Base-by-base conservation (phyloP, 1,140 invertebrate genomes). In the Brachionus calyciflorus region DNA sequence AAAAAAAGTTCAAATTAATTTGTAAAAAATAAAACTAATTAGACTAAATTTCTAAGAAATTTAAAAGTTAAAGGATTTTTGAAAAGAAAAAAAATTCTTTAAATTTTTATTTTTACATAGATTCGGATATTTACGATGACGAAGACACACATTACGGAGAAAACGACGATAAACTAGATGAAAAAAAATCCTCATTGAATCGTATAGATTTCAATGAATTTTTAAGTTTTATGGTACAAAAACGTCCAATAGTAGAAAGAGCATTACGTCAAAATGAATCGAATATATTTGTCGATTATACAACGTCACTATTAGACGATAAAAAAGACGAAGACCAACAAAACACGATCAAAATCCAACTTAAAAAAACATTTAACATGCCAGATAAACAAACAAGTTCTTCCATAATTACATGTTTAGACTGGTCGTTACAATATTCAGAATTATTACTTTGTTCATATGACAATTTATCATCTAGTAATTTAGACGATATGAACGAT, bases 401-500 rank as follows among this genome's bases (percentile, higher is more conserved):
- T 55, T 73, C 44, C 28, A 30, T 73, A 19, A 26, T 73, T 40
- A 51, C 69, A 19, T 51, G 69, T 51, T 30, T 73, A 12, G 69
- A 73, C 40, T 73, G 69, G 69, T 73, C 69, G 40, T 24, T 19
- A 51, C 69, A 73, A 21, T 33, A 73, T 46, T 46, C 69, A 7
- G 69, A 73, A 28, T 30, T 26, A n/a, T 51, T 73, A 37, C 37
- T 73, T 1, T n/a, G 46, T 41, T 17, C 69, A 4, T 73, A 51
- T 55, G 69, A 73, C 14, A 55, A 70, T 12, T 26, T 40, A 17
- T 37, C 46, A 73, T 73, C 51, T 73, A 33, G 40, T 19, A 37
- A 37, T 37, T 37, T 37, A 3, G 33, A 37, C 26, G 69, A 73
- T 12, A 24, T 41, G 10, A 24, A 44, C 10, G 46, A 51, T 6